These are phyloP conservation scores for Notolabrus celidotus DNA, from an alignment of 2,797 vertebrate genomes.

Conservation along the genomic window DNA sequence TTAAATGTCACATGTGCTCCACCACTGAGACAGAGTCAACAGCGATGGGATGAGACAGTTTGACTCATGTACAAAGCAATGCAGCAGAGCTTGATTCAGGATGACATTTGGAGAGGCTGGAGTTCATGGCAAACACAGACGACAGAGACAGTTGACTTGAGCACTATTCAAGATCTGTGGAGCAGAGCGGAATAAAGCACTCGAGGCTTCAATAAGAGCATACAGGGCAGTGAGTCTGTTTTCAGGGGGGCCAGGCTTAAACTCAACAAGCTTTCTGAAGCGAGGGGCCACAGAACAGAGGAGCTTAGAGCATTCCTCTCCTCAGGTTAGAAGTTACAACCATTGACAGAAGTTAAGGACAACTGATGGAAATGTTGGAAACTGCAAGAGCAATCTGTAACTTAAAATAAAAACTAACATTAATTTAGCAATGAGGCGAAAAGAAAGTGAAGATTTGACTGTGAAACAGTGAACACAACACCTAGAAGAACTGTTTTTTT, in stretches of 20 bases:
- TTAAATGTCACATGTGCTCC: conserved; percentile 66
- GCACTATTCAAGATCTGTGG: conserved; percentile 50
- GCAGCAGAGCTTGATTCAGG: conserved; percentile 66
- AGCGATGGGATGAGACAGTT: conserved; percentile 63
- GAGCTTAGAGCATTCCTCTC: neutral
- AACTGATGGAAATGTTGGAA: neutral
- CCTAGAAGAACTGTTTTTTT: too few relatives aligned
- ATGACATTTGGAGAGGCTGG: conserved; percentile 65
- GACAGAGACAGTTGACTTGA: conserved; percentile 54
- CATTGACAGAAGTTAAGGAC: neutral
- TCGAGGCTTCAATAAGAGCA: conserved; percentile 38
- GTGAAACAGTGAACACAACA: too few relatives aligned
- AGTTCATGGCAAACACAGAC: conserved; percentile 53
- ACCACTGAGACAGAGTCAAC: conserved; percentile 37
- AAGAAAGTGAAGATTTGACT: too few relatives aligned
- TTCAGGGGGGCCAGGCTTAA: conserved; percentile 8
- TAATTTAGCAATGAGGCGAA: too few relatives aligned
- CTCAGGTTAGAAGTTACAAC: conserved; percentile 11
- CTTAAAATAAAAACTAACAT: too few relatives aligned
- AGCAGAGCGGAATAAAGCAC: conserved; percentile 51
- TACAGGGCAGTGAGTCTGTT: conserved; percentile 30
- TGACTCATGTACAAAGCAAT: conserved; percentile 65
- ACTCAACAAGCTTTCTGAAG: conserved; percentile 7
- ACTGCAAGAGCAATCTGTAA: too few relatives aligned
- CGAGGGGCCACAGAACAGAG: conserved; percentile 7